Conservation (phyloP, 1,140 invertebrate genomes). For the Grapholita molesta region DNA sequence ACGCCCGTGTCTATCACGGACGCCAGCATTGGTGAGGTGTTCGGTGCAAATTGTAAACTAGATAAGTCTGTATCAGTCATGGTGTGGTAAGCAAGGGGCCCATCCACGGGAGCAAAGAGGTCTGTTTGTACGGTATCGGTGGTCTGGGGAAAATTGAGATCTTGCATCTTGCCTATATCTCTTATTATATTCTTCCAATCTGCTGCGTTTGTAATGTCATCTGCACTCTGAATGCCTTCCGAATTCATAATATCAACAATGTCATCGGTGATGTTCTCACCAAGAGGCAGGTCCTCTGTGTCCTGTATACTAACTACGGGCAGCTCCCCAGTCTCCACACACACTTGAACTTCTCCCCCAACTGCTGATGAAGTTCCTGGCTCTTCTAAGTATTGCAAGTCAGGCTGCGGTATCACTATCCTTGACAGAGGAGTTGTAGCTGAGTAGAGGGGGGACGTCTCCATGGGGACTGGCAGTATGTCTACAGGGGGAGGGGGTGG, state of each 20-base stretch:
- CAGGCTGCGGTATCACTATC: constrained; percentile 61
- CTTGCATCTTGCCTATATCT: constrained; percentile 68
- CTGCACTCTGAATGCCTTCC: constrained; percentile 70
- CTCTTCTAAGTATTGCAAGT: constrained; percentile 70
- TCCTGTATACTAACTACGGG: constrained; percentile 75
- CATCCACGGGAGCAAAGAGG: constrained; percentile 50
- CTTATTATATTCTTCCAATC: constrained; percentile 75
- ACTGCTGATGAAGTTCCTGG: constrained; percentile 56
- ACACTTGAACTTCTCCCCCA: constrained; percentile 63
- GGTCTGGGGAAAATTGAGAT: constrained; percentile 64
- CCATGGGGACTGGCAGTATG: constrained; percentile 54
- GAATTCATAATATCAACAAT: constrained; percentile 75
- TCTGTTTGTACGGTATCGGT: constrained; percentile 51
- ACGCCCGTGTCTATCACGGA: constrained; percentile 49
- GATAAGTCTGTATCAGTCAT: constrained; percentile 57
- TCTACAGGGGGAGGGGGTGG: constrained; percentile 54
- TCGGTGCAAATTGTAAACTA: constrained; percentile 55
- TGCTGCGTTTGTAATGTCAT: constrained; percentile 64
- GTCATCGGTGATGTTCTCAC: constrained; percentile 70
- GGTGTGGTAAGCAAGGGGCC: constrained; percentile 46
- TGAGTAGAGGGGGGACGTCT: constrained; percentile 56
- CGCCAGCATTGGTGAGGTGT: constrained; percentile 49
- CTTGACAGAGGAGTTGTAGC: constrained; percentile 57
- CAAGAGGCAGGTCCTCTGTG: constrained; percentile 64
- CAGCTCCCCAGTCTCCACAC: constrained; percentile 66